Percentiles rank a stretch among this genome's conserved stretches.
Evolutionary conservation across 1,140 invertebrate species (phyloP).

Genomic region (Lineus longissimus): DNA sequence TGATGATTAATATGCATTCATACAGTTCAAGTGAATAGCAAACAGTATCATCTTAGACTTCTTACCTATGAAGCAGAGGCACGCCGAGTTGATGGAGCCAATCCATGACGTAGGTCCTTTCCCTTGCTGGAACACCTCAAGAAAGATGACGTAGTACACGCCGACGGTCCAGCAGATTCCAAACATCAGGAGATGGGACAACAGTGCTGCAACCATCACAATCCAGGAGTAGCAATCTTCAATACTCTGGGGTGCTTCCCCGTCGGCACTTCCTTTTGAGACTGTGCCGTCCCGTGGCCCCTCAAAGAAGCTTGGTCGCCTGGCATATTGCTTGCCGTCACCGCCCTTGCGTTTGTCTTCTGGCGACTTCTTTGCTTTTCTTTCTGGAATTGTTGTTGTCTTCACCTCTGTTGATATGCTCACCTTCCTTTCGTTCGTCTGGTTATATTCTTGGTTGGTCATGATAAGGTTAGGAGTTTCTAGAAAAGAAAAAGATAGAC

Average conservation of each 20-base stretch:
- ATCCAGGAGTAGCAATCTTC: slow-evolving; percentile 75
- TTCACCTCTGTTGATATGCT: no score
- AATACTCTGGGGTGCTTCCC: no score
- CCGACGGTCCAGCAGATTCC: slow-evolving; percentile 84
- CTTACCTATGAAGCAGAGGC: background rate
- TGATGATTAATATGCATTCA: background rate
- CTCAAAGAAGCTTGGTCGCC: no score
- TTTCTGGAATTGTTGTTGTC: no score
- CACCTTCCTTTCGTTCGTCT: no score
- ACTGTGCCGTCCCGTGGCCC: no score
- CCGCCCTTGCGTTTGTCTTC: background rate
- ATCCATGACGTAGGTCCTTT: slow-evolving; percentile 85
- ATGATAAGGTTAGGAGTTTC: no score
- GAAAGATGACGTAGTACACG: slow-evolving; percentile 77
- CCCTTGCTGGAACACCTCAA: slow-evolving; percentile 72
- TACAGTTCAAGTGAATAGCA: background rate
- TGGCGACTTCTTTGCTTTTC: no score
- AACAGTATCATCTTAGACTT: background rate
- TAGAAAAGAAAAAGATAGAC: no score
- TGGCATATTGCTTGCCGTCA: background rate
- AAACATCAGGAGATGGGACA: slow-evolving; percentile 84
- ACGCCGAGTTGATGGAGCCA: slow-evolving; percentile 57
- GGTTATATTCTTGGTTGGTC: no score
- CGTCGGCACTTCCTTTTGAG: no score
- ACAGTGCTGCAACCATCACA: slow-evolving; percentile 70